Conservation (phyloP, 2,888 invertebrate species). For the Nemurella pictetii region DNA sequence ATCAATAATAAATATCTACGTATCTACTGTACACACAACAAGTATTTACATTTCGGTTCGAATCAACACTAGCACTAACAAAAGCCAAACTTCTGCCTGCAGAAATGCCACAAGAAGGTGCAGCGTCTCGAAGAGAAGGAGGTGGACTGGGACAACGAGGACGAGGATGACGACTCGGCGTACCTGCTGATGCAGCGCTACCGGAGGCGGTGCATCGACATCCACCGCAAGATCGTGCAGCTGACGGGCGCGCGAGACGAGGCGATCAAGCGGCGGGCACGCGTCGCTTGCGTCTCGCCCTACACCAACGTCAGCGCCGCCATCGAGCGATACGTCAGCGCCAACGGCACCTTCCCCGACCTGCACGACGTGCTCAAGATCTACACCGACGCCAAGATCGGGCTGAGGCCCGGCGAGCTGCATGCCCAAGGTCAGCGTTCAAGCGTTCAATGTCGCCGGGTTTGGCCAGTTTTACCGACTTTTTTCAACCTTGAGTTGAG, state of each 20-base stretch:
- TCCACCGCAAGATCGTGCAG: conserved; percentile 57
- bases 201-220: not conserved
- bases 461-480: too few relatives aligned
- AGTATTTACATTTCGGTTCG: too few relatives aligned
- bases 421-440: not conserved
- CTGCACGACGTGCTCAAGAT: conserved; percentile 50
- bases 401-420: not conserved
- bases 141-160: conserved; percentile 73
- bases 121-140: conserved; percentile 68
- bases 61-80: too few relatives aligned
- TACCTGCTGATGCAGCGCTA: conserved; percentile 71
- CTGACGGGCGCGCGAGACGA: conserved; percentile 54
- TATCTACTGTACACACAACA: not conserved
- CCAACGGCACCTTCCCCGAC: conserved; percentile 53
- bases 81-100: conserved; percentile 52
- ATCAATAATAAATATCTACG: too few relatives aligned
- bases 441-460: too few relatives aligned
- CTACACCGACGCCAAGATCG: not conserved
- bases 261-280: not conserved
- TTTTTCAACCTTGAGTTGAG: too few relatives aligned
- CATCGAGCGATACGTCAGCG: conserved; percentile 52
- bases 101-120: conserved; percentile 67
- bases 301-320: conserved; percentile 55
- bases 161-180: conserved; percentile 70
- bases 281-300: conserved; percentile 55